Conservation (phyloP, 92 coral and sea anemone species). For the Porites evermanni region DNA sequence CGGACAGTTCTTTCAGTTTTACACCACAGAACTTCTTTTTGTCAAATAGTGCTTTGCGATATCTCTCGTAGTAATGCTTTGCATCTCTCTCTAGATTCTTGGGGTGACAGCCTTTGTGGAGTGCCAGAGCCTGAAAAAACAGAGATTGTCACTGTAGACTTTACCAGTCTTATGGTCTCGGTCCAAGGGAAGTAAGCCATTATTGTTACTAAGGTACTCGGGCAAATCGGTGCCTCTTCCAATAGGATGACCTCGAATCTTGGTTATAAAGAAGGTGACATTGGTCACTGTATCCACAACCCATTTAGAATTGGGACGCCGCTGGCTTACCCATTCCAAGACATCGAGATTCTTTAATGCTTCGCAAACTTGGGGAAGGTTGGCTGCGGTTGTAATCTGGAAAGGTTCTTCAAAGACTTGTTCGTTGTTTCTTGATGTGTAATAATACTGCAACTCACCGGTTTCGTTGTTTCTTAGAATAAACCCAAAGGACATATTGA, state of each 20-base stretch:
- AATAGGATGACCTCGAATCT: not conserved
- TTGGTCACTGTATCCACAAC: not conserved
- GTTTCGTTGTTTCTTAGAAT: too few relatives aligned
- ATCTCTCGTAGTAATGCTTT: not conserved
- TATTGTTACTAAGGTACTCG: not conserved
- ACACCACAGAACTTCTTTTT: not conserved
- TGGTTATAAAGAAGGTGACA: conserved; percentile 4
- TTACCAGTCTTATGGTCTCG: not conserved
- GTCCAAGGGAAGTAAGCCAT: not conserved
- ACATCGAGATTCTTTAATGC: too few relatives aligned
- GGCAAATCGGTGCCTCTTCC: not conserved
- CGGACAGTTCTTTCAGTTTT: too few relatives aligned
- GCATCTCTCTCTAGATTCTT: not conserved
- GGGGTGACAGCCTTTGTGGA: not conserved
- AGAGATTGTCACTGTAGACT: not conserved
- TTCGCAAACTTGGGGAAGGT: too few relatives aligned
- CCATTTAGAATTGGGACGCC: not conserved
- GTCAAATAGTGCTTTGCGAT: not conserved
- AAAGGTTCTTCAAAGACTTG: too few relatives aligned
- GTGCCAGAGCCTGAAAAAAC: not conserved
- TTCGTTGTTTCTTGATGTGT: too few relatives aligned
- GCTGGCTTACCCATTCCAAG: not conserved
- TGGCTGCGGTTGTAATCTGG: too few relatives aligned
- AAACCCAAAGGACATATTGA: too few relatives aligned
- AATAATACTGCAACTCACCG: too few relatives aligned